Conservation (phyloP, 2,888 invertebrate species). For the Amaurobius ferox region DNA sequence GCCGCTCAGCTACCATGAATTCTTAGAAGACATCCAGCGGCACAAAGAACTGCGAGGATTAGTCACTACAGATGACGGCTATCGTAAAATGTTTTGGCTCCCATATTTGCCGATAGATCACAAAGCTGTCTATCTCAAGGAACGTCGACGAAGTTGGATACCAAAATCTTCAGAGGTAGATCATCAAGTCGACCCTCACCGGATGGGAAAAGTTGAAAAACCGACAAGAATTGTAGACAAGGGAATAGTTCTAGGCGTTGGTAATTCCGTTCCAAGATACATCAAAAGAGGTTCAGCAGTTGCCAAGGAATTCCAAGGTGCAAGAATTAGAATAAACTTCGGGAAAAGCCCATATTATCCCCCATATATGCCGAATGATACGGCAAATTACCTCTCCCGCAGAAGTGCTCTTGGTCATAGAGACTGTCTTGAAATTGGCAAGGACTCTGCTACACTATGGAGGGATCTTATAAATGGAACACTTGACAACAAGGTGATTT, state of each 20-base stretch:
- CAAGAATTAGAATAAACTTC: not conserved
- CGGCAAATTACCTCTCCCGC: conserved; percentile 21
- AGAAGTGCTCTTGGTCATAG: not conserved
- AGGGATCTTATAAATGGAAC: conserved; percentile 27
- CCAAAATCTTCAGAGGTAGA: not conserved
- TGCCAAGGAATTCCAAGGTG: conserved; percentile 49
- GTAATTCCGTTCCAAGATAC: conserved; percentile 5
- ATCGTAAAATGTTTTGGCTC: conserved; percentile 37
- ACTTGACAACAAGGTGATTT: conserved; percentile 12
- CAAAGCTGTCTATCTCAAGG: not conserved
- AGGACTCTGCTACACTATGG: conserved; percentile 31
- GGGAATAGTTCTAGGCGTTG: conserved; percentile 9
- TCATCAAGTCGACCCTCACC: no score
- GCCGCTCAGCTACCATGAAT: conserved; percentile 20
- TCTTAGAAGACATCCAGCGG: conserved; percentile 20
- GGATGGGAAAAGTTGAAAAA: not conserved
- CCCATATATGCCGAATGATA: not conserved
- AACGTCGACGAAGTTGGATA: conserved; percentile 16
- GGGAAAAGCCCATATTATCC: conserved; percentile 3
- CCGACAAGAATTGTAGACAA: conserved; percentile 7
- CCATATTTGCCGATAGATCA: conserved; percentile 14
- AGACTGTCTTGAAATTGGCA: conserved; percentile 5
- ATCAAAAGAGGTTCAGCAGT: conserved; percentile 20
- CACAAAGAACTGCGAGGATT: conserved; percentile 32
- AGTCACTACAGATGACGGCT: conserved; percentile 33